Conservation (phyloP, 2,797 vertebrate genomes). For the Sebastes oblongus region DNA sequence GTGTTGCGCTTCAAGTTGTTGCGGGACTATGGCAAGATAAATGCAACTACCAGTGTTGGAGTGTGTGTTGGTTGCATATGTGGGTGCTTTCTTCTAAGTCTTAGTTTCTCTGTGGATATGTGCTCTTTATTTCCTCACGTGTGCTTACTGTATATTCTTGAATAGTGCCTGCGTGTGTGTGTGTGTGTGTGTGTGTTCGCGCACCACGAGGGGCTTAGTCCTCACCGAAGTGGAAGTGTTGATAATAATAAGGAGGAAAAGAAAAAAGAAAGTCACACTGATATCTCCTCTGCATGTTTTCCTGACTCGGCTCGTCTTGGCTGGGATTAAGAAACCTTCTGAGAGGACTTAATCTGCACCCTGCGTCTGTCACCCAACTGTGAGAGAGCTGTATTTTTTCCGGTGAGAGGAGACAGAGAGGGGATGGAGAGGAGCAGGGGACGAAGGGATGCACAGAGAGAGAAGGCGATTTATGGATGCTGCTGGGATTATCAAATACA, state of each 20-base stretch:
- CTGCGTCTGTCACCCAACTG: slow-evolving; percentile 34
- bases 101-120: not conserved
- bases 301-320: slow-evolving; percentile 25
- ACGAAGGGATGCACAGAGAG: not conserved
- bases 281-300: slow-evolving; percentile 37
- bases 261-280: slow-evolving; percentile 8
- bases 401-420: slow-evolving; percentile 16
- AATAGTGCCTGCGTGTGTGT: not conserved
- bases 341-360: slow-evolving; percentile 50
- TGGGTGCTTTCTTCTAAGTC: too few relatives aligned
- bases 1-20: not conserved
- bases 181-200: not conserved
- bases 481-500: slow-evolving; percentile 13
- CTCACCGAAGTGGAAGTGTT: slow-evolving; percentile 35
- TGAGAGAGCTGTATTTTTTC: slow-evolving; percentile 26
- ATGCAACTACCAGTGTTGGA: not conserved
- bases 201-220: slow-evolving; percentile 10
- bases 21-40: not conserved
- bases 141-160: not conserved
- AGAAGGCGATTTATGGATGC: not conserved
- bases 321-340: slow-evolving; percentile 57
- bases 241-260: slow-evolving; percentile 12
- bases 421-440: slow-evolving; percentile 3
- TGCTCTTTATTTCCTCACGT: not conserved
- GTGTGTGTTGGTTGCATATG: not conserved